These are phyloP conservation scores for Puntigrus tetrazona DNA, from an alignment of 2,113 vertebrate species.

Conservation along the genomic window DNA sequence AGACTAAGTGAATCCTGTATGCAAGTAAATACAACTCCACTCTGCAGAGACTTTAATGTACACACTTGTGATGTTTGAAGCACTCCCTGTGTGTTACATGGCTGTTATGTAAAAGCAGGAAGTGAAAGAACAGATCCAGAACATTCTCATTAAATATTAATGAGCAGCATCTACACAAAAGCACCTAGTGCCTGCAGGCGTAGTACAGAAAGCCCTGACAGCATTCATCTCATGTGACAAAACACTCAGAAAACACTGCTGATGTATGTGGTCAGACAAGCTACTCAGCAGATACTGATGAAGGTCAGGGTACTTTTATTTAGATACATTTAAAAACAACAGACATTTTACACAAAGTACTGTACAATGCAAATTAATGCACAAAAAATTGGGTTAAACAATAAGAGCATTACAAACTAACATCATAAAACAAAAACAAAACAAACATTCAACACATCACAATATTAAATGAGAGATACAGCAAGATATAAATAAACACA, in stretches of 20 bases:
- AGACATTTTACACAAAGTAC: neutral
- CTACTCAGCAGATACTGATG: neutral
- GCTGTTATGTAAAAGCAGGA: constrained; percentile 25
- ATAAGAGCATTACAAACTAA: neutral
- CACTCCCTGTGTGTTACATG: neutral
- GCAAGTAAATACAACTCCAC: neutral
- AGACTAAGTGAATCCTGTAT: neutral
- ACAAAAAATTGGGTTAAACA: neutral
- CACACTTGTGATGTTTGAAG: neutral
- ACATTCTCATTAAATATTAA: constrained; percentile 55
- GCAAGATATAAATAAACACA: too few species aligned
- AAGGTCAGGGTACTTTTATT: neutral
- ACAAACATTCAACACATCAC: too few species aligned
- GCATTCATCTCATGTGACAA: neutral
- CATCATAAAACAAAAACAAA: neutral
- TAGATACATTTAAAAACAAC: neutral
- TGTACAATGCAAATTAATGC: neutral
- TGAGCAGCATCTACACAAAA: constrained; percentile 35
- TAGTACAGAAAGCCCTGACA: neutral
- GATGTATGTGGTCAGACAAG: neutral
- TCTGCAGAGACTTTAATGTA: neutral
- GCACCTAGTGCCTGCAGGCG: neutral
- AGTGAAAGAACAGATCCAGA: constrained; percentile 21
- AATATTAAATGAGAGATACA: too few species aligned
- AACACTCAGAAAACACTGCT: neutral